Evolutionary conservation across 2,888 invertebrate species (phyloP).

Genomic region (Chironomus tentans): DNA sequence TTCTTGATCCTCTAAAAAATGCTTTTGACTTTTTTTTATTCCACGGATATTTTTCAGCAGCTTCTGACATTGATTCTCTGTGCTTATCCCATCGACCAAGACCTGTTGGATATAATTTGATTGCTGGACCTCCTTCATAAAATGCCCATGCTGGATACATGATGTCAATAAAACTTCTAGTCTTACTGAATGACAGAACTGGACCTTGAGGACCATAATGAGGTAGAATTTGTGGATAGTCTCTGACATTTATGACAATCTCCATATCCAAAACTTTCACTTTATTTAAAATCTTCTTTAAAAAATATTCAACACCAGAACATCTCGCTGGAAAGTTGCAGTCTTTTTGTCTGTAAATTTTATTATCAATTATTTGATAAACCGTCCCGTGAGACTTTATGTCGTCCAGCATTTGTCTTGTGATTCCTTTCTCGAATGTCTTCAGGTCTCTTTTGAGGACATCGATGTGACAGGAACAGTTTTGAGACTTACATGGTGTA

Average conservation of each 20-base stretch:
- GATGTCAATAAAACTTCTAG: constrained; percentile 74
- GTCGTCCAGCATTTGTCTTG: constrained; percentile 51
- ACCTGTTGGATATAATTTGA: constrained; percentile 84
- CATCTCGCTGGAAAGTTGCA: constrained; percentile 93
- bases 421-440: constrained; percentile 64
- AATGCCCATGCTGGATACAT: constrained; percentile 97
- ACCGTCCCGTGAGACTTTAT: constrained; percentile 57
- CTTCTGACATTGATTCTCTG: constrained; percentile 57
- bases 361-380: constrained; percentile 75
- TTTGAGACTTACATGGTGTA: constrained; percentile 47
- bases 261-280: constrained; percentile 69
- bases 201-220: constrained; percentile 53
- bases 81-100: constrained; percentile 90
- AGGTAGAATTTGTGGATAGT: constrained; percentile 73
- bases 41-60: constrained; percentile 64
- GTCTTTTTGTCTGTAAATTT: constrained; percentile 68
- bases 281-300: constrained; percentile 52
- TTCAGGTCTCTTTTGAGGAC: constrained; percentile 60
- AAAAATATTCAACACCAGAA: constrained; percentile 81
- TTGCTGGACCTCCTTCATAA: constrained; percentile 94
- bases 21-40: constrained; percentile 56
- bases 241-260: constrained; percentile 77
- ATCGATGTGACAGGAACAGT: constrained; percentile 55
- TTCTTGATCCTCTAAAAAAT: constrained; percentile 92
- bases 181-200: constrained; percentile 93